Base-by-base conservation (phyloP, 2,888 invertebrate genomes). In the Siphlonurus alternatus region DNA sequence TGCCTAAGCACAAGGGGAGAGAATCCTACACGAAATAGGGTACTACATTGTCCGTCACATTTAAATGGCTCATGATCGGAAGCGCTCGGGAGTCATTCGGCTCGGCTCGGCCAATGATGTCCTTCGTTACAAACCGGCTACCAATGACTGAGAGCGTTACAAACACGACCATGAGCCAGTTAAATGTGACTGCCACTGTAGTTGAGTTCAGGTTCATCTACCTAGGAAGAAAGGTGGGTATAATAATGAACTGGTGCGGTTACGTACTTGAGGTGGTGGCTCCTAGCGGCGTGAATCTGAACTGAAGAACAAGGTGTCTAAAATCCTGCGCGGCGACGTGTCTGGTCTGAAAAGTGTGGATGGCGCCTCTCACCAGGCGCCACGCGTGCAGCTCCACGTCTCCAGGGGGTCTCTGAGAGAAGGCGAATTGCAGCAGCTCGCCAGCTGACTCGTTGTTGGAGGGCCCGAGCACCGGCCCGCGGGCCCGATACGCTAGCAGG, bases 191-290 rank as follows among this genome's bases (percentile, higher is more conserved):
- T 10, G 3, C 22, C n/a, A n/a, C n/a, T n/a, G n/a, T n/a, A n/a
- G n/a, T n/a, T n/a, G n/a, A n/a, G n/a, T n/a, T n/a, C n/a, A n/a
- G n/a, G n/a, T n/a, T n/a, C n/a, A n/a, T n/a, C n/a, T n/a, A n/a
- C n/a, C n/a, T n/a, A n/a, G n/a, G n/a, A n/a, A n/a, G n/a, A n/a
- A n/a, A n/a, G n/a, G n/a, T n/a, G n/a, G n/a, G n/a, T n/a, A n/a
- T n/a, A n/a, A n/a, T n/a, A n/a, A n/a, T n/a, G n/a, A n/a, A n/a
- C n/a, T n/a, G n/a, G n/a, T n/a, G n/a, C n/a, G n/a, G n/a, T 53
- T 23, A 66, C 70, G 67, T 66, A 72, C 72, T 72, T 64, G 69
- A 69, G 63, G 70, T 69, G n/a, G 73, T 71, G 23, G 72, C 71
- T 56, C 72, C 73, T 20, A 72, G 68, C 3, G 71, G 66, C 7